Base-by-base conservation (phyloP, 2,113 vertebrate species). In the Oxygymnocypris stewartii region DNA sequence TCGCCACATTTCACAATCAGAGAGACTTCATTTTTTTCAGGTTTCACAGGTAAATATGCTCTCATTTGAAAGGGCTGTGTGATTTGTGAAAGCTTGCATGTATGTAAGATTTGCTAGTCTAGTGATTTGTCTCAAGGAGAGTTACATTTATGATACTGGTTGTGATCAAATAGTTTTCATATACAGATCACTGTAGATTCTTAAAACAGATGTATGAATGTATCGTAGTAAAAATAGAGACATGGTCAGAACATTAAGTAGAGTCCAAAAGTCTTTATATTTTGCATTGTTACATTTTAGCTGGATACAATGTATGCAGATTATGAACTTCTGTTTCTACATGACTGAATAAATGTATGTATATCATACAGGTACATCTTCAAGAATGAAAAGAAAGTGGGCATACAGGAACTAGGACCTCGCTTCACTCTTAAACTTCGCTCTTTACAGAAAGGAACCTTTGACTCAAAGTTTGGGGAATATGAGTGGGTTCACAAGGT, bases 401-500 rank as follows among this genome's bases (percentile, higher is more conserved):
- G 98, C 31, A 98, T 99, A 93, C 98, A 99, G 88, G 98, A 99
- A 93, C 94, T 99, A 75, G 98, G 98, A 31, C 98, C 98, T 61
- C 96, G 98, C 83, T 99, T 99, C 92, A 99, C 98, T 31, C 94
- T 99, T 87, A 99, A 99, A 91, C 94, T 99, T 11, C 95, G 97
- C 83, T 99, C 98, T 74, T 95, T 99, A 88, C 98, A 99, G 87
- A 99, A 98, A 93, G 98, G 98, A 90, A 99, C 98, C 11, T 99
- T 99, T 90, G 97, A 99, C 94, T 99, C 98, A 63, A 99, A 98
- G 92, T 99, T 96, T 86, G 98, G 98, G 80, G 98, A 99, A 83
- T 99, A 98, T 61, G 98, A 99, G 93, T 99, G 98, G 98, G 95
- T 99, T 88, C 97, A 98, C 91, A 99, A 99, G 97, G 98, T 99